phyloP scores from a whole-genome alignment of 2,113 vertebrate species.

The Hippocampus abdominalis region DNA sequence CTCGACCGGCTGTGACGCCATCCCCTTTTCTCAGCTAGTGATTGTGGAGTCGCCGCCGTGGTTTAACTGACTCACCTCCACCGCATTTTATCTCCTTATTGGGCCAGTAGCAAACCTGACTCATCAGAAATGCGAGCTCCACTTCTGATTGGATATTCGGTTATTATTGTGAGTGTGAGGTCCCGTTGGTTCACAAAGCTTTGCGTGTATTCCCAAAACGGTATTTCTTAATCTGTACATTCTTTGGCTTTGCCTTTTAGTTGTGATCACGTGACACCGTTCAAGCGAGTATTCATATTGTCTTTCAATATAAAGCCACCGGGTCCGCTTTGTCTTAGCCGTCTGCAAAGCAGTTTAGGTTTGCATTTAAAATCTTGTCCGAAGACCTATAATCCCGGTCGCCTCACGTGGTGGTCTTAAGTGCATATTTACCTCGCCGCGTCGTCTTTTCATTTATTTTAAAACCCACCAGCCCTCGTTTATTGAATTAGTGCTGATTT shows the following conservation, averaged over 20 bases:
- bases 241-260: too few species aligned
- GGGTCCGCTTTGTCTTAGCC: neutral
- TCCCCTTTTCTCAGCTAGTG: constrained; percentile 29
- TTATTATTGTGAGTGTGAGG: too few species aligned
- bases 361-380: neutral
- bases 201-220: too few species aligned
- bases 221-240: too few species aligned
- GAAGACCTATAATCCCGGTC: constrained; percentile 15
- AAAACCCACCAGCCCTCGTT: constrained; percentile 16
- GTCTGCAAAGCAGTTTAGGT: neutral
- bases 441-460: constrained; percentile 29
- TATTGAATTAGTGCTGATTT: constrained; percentile 37
- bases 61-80: constrained; percentile 17
- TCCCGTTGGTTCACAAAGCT: too few species aligned
- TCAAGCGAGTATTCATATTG: too few species aligned
- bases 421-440: constrained; percentile 26
- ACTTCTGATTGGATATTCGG: too few species aligned
- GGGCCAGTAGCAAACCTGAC: neutral
- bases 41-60: constrained; percentile 18
- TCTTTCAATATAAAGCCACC: neutral
- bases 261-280: too few species aligned
- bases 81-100: neutral
- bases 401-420: constrained; percentile 31
- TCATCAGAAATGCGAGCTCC: too few species aligned
- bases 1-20: constrained; percentile 17